A percentile compares a stretch with the other conserved stretches of the same genome.
Evolutionary conservation across 2,797 vertebrate species (phyloP).

Genomic region (Syndactyla subalaris): DNA sequence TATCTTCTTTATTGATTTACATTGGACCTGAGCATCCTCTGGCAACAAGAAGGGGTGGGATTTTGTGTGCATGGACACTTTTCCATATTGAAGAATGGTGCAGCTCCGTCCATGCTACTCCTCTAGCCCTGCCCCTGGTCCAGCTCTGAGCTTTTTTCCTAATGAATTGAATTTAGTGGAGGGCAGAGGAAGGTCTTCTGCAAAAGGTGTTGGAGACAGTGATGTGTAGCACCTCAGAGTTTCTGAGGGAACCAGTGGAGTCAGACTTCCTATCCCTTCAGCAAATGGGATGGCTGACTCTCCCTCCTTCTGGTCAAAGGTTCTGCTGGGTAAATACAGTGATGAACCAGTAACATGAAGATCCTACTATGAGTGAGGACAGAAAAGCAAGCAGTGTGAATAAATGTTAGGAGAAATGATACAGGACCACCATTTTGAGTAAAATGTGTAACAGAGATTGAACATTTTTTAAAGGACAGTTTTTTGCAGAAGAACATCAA

Average conservation of each 20-base stretch:
- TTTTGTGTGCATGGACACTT: background rate
- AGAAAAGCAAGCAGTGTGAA: background rate
- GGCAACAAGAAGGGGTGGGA: background rate
- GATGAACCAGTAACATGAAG: background rate
- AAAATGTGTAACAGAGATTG: background rate
- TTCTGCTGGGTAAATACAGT: background rate
- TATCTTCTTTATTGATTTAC: background rate
- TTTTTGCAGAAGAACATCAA: background rate
- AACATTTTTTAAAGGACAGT: background rate
- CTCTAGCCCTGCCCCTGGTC: background rate
- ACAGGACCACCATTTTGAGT: accelerated
- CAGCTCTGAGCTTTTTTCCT: background rate
- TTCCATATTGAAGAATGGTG: background rate
- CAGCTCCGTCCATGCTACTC: background rate
- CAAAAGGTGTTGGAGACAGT: background rate
- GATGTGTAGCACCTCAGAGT: background rate
- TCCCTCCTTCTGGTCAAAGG: background rate
- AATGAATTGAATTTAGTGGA: background rate
- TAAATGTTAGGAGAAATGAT: background rate
- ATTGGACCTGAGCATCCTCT: background rate
- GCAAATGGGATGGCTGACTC: background rate
- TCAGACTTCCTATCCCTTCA: background rate
- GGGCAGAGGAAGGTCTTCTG: background rate
- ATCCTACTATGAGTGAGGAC: background rate
- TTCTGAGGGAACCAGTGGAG: background rate